Evolutionary conservation across 1,140 invertebrate species (phyloP), one percentile per base, ranked within the genome.

Genomic region (Anastrepha ludens): DNA sequence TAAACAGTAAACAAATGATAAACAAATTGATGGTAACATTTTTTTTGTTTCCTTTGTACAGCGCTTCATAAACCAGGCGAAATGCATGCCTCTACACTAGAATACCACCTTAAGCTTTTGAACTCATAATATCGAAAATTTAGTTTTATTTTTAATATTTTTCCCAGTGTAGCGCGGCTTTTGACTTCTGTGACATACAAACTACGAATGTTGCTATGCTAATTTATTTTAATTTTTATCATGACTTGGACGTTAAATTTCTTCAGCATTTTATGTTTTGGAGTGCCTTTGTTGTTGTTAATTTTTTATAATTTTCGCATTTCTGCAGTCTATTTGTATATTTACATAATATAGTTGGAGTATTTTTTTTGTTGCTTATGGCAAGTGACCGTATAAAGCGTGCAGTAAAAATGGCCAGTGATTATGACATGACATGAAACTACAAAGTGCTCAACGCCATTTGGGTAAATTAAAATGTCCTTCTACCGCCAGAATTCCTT

Each of bases 381-480:
- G 3, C 8, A 41, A 44, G 17, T 44, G 44, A 70, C n/a, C 29
- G 9, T 39, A 47, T 44, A 13, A 70, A 47, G 67, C 67, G 67
- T 5, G 0, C 4, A 15, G 39, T 13, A 74, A 74, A 74, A 74
- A 74, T 74, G 39, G 4, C 39, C 67, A n/a, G 67, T 44, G 67
- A 47, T 74, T 74, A 74, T 74, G 67, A 47, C 67, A 74, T 44
- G 39, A n/a, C 67, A 44, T 74, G 41, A 74, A 74, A 74, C 39
- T 74, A 74, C 41, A 74, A 74, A 47, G 67, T n/a, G 67, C 67
- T 74, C 67, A 44, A 5, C 5, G 67, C 6, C 17, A 15, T 74
- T 74, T 74, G 15, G 13, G 29, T 47, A 39, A 74, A 47, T 74
- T 74, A 44, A 74, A 74, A 74, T 74, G 67, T 74, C 39, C 41